Percentiles rank a stretch among this genome's conserved stretches.
These are phyloP conservation scores for Oceanodroma leucorhoa DNA, from an alignment of 2,797 vertebrate genomes.

Conservation along the genomic window DNA sequence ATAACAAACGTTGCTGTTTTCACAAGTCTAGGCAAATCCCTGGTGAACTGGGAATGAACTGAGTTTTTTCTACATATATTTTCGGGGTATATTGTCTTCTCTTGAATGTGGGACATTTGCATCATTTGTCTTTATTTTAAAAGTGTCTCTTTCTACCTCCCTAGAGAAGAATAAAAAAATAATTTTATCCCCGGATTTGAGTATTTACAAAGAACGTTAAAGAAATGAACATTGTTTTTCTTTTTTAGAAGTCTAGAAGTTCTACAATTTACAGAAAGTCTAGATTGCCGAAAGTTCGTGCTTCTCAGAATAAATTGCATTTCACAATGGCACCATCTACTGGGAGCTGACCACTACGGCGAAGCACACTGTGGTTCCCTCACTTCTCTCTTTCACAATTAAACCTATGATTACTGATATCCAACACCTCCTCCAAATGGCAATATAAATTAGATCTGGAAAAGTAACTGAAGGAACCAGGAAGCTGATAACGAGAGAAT, in stretches of 20 bases:
- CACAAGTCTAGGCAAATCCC: neutral
- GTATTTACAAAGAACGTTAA: neutral
- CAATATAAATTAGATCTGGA: neutral
- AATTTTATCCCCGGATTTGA: neutral
- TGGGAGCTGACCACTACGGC: neutral
- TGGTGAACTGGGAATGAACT: neutral
- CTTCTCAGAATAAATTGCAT: neutral
- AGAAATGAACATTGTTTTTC: neutral
- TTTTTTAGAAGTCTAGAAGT: neutral
- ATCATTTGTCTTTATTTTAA: neutral
- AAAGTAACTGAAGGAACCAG: neutral
- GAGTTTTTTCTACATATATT: neutral
- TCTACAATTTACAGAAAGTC: neutral
- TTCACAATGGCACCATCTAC: conserved; percentile 72
- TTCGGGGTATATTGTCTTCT: neutral
- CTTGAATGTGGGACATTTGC: neutral
- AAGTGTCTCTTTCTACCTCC: neutral
- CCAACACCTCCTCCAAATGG: neutral
- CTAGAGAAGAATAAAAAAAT: neutral
- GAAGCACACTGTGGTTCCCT: neutral
- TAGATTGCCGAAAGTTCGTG: neutral
- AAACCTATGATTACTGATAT: neutral
- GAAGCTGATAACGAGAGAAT: neutral
- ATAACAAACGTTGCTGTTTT: neutral
- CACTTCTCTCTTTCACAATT: neutral